Conservation (phyloP, 1,140 invertebrate species). For the Tribolium castaneum region DNA sequence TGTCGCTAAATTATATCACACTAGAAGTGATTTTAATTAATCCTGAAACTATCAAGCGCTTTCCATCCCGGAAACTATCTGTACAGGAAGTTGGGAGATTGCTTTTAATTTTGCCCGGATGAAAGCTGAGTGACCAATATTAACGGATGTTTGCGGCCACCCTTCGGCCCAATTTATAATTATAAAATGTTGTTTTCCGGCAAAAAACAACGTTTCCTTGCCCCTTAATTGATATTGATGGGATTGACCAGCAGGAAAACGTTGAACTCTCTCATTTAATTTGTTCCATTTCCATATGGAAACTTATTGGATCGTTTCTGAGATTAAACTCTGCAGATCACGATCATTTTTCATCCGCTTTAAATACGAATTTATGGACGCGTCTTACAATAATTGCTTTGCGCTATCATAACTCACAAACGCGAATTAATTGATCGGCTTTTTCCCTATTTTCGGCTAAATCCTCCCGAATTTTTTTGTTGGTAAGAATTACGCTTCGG, state of each 20-base stretch:
- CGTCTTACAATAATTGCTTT: not conserved
- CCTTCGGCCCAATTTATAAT: not conserved
- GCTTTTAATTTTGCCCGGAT: constrained; percentile 29
- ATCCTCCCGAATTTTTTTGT: too few relatives aligned
- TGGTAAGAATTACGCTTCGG: too few relatives aligned
- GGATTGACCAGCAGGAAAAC: constrained; percentile 3
- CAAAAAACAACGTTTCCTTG: constrained; percentile 29
- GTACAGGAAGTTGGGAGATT: constrained; percentile 31
- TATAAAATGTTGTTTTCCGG: not conserved
- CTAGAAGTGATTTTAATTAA: constrained; percentile 19
- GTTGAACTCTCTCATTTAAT: constrained; percentile 15
- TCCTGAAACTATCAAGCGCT: constrained; percentile 6
- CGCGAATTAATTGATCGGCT: too few relatives aligned
- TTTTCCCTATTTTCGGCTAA: too few relatives aligned
- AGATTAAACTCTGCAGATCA: not conserved
- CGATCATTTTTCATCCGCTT: not conserved
- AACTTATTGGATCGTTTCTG: not conserved
- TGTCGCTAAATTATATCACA: not conserved
- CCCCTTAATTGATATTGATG: constrained; percentile 20
- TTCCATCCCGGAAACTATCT: constrained; percentile 33
- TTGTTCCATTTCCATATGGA: constrained; percentile 2
- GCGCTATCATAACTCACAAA: not conserved
- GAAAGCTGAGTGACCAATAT: constrained; percentile 22
- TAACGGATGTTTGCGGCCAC: constrained; percentile 12
- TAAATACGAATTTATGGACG: not conserved